Base-by-base conservation (phyloP, 1,140 invertebrate genomes). In the Bombus sibiricus region DNA sequence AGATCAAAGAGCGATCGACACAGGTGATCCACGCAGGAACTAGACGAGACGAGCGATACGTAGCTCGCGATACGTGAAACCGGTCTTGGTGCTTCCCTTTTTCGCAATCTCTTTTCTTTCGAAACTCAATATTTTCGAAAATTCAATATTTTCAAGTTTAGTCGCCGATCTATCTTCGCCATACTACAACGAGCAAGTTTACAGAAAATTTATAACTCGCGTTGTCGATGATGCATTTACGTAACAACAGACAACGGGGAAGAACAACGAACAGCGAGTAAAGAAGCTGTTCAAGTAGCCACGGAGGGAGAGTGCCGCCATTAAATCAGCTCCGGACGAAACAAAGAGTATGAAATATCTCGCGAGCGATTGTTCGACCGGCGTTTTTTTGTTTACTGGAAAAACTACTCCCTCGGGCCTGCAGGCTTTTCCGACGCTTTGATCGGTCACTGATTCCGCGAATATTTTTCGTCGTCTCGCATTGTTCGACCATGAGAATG, bases 281-380 rank as follows among this genome's bases (percentile, higher is more conserved):
- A 73, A 62, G 69, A 62, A 81, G 53, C 69, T 47, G n/a, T 64
- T 62, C 18, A 62, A 73, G 69, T 43, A 25, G 6, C 37, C 15
- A 25, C 39, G 53, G n/a, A 34, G 39, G 34, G 28, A 64, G 34
- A 13, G 69, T 8, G 0, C 47, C 18, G 47, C 18, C 47, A 53
- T 13, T 71, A 25, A 41, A 71, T 43, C 41, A n/a, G 43, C 28
- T 15, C 3, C 6, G 28, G n/a, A 18, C 68, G 53, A 73, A 74
- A 81, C 80, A 74, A 81, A 74, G 69, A 73, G 41, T 64, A 47
- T 47, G 71, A 82, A 82, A 82, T 82, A 82, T 82, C 25, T 25
- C 39, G 13, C 13, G 8, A 25, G n/a, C 71, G 39, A 82, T 81
- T 81, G 79, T 81, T 28, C 18, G 47, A 72, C 68, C 68, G 34